Evolutionary conservation across 2,888 invertebrate genomes (phyloP), one percentile per base, ranked within the genome.

Genomic region (Aspidiotus destructor): DNA sequence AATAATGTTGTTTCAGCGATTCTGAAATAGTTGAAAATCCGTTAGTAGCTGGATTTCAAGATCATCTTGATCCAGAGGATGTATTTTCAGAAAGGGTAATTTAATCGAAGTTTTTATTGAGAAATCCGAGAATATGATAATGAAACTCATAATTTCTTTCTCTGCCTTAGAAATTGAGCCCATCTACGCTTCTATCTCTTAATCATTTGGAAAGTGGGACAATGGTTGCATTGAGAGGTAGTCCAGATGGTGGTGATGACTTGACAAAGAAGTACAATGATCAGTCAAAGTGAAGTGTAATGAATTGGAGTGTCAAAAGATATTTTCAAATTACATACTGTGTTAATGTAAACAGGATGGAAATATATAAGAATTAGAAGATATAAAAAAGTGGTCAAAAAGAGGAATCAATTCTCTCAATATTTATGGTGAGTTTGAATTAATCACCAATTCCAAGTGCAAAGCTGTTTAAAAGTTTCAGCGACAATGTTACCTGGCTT

Each of bases 31-130:
- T 82, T 48, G 84, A 82, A 8, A 91, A 90, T 80, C 91, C 91
- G 40, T 79, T 88, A 75, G 90, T 94, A 0, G 87, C 89, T 41
- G 86, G 87, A 62, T 87, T 88, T 73, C 88, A 89, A 77, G 92
- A 93, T 75, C 92, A 93, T 75, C 79, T 92, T 58, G 87, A 87
- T 73, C 85, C 86, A 0, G 85, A 85, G 60, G 86, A 86, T 40
- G 55, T 42, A n/a, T 71, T 69, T 71, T 64, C 28, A 28, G 28
- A 1, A 28, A 28, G 28, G 5, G 41, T 48, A n/a, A 13, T n/a
- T n/a, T 13, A 48, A 48, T 13, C 6, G n/a, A 48, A 48, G 6
- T 48, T 28, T 1, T 1, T 28, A 28, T 28, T 28, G 28, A 28
- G 28, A 48, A 48, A 57, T 13, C 64, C 70, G 41, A 28, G 13